Evolutionary conservation across 35 echinoderm and acorn worm species (phyloP), one percentile per base, ranked within the genome.

Genomic region (Eucidaris tribuloides): DNA sequence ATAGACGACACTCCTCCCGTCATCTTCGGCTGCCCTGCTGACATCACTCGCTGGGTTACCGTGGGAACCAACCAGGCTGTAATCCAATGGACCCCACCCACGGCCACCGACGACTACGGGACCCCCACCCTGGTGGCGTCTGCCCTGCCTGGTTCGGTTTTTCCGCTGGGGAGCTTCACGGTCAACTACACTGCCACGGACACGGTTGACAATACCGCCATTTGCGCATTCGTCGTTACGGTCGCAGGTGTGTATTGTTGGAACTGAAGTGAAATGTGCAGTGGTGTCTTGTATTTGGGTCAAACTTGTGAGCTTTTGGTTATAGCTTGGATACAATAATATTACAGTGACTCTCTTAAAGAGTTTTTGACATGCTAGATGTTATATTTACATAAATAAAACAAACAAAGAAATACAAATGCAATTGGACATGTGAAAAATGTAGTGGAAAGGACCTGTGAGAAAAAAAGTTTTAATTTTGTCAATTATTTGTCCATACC

Each of bases 111-210:
- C 33, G 42, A 62, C 49, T 79, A 78, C n/a, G 85, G 85, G 2
- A 44, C 76, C 20, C 60, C 61, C 23, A 68, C 49, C 2, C 11
- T 60, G 23, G 14, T 31, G 35, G 32, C 6, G 34, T 62, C 76
- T 39, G 22, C 31, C 32, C 31, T 76, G 6, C 70, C 85, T 24
- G 85, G 85, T 3, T 58, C 62, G 31, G 38, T 25, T 15, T 88
- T 88, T 28, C 17, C 32, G 15, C 18, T 59, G 17, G 71, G 85
- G n/a, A 55, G 35, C 46, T 42, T 55, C 11, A 22, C 24, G 9
- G 83, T 86, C 23, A 77, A 54, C 23, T 78, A 79, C 41, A 61
- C 71, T 1, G 77, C 60, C 55, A 79, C 43, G 2, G 85, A 87
- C 68, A 20, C 56, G 23, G 37, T 56, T 9, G 39, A 61, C 33